Conservation (phyloP, 2,888 invertebrate genomes). For the Calameuta idolon region DNA sequence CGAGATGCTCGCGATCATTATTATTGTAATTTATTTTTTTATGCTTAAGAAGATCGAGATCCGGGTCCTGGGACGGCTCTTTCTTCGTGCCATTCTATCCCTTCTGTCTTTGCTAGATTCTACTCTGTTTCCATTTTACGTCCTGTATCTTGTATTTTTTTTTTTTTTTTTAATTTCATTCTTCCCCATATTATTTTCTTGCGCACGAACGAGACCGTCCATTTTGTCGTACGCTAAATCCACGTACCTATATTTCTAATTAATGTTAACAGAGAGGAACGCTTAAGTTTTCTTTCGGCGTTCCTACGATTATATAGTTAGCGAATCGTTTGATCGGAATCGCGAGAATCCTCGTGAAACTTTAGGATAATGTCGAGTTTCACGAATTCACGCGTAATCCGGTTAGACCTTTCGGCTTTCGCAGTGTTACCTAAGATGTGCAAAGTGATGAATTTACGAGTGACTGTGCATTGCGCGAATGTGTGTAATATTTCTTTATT, state of each 20-base stretch:
- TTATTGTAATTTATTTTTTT: constrained; percentile 64
- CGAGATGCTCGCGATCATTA: constrained; percentile 60
- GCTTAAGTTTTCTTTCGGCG: background rate
- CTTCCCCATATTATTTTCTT: background rate
- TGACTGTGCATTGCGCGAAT: constrained; percentile 7
- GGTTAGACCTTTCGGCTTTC: constrained; percentile 1
- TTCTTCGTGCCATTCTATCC: background rate
- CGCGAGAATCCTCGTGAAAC: background rate
- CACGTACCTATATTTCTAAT: background rate
- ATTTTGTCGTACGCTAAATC: background rate
- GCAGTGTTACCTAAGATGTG: constrained; percentile 26
- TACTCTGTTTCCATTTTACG: background rate
- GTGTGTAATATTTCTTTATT: background rate
- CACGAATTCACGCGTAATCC: background rate
- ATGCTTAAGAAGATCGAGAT: constrained; percentile 53
- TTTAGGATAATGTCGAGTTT: background rate
- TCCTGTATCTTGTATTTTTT: too few species aligned
- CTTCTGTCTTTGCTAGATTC: background rate
- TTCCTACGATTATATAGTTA: background rate
- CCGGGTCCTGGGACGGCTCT: background rate
- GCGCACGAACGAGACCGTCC: background rate
- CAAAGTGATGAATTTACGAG: constrained; percentile 14
- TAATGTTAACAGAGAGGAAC: background rate
- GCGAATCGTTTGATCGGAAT: background rate
- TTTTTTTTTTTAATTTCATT: too few species aligned